phyloP scores from a whole-genome alignment of 2,888 invertebrate genomes.

The Aromia moschata region DNA sequence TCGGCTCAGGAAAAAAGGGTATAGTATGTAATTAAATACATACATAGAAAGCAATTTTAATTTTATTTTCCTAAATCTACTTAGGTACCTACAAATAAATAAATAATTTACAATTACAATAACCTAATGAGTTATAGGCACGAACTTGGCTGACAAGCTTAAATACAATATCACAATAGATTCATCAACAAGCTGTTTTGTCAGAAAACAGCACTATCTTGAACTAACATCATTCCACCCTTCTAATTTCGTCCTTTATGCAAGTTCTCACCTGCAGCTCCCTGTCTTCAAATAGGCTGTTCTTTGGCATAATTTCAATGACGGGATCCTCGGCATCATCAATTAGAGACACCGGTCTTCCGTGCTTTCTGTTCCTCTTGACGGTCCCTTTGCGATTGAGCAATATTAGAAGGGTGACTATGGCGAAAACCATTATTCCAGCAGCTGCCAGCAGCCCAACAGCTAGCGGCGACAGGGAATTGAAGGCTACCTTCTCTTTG shows the following conservation, averaged over 20 bases:
- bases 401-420: conserved; percentile 47
- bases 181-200: conserved; percentile 1
- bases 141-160: background rate
- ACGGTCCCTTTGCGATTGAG: conserved; percentile 35
- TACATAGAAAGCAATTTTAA: too few relatives aligned
- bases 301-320: conserved; percentile 41
- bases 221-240: conserved; percentile 17
- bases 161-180: conserved; percentile 10
- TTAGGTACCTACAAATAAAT: conserved; percentile 7
- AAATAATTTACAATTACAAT: conserved; percentile 2
- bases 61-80: background rate
- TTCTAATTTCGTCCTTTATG: conserved; percentile 47
- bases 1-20: too few relatives aligned
- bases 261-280: conserved; percentile 46
- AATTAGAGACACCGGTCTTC: conserved; percentile 20
- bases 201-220: conserved; percentile 2
- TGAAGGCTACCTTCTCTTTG: conserved; percentile 45
- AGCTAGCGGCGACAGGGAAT: conserved; percentile 52
- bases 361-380: conserved; percentile 22
- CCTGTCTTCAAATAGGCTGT: conserved; percentile 47
- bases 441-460: conserved; percentile 54
- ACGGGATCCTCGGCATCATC: conserved; percentile 40
- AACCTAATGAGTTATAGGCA: background rate
- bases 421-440: conserved; percentile 51
- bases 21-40: too few relatives aligned